Conservation (phyloP, 2,113 vertebrate species). For the Loxodonta africana region DNA sequence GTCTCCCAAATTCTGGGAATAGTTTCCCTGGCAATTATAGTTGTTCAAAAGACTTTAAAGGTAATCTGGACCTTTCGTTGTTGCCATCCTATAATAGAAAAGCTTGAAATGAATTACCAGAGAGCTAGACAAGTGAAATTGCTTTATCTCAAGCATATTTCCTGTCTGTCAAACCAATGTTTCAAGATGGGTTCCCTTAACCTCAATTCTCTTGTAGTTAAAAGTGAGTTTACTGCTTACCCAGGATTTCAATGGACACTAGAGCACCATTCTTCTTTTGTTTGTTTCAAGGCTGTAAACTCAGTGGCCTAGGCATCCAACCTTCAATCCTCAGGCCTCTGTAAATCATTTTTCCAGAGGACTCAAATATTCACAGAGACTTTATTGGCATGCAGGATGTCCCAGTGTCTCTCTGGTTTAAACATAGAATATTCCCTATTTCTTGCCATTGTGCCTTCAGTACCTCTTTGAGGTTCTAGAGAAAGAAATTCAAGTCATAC, state of each 20-base stretch:
- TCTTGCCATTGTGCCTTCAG: neutral
- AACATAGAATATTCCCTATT: neutral
- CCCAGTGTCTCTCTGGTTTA: neutral
- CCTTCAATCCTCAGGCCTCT: neutral
- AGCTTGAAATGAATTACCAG: constrained; percentile 9
- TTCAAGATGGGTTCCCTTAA: neutral
- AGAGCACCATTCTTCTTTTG: neutral
- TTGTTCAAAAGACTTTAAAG: neutral
- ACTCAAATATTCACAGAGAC: neutral
- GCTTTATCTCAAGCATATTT: neutral
- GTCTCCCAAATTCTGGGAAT: neutral
- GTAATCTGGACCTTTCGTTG: neutral
- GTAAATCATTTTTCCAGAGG: neutral
- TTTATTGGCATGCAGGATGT: neutral
- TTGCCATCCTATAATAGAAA: neutral
- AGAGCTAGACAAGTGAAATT: neutral
- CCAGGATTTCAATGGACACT: neutral
- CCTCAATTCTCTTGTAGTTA: neutral
- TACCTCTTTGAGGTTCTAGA: neutral
- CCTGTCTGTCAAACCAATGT: neutral
- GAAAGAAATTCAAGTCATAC: neutral
- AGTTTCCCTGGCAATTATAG: neutral
- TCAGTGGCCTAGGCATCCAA: neutral
- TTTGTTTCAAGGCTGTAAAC: neutral
- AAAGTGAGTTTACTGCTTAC: neutral